These are phyloP conservation scores for Echiichthys vipera DNA, from an alignment of 2,797 vertebrate genomes.

Conservation along the genomic window DNA sequence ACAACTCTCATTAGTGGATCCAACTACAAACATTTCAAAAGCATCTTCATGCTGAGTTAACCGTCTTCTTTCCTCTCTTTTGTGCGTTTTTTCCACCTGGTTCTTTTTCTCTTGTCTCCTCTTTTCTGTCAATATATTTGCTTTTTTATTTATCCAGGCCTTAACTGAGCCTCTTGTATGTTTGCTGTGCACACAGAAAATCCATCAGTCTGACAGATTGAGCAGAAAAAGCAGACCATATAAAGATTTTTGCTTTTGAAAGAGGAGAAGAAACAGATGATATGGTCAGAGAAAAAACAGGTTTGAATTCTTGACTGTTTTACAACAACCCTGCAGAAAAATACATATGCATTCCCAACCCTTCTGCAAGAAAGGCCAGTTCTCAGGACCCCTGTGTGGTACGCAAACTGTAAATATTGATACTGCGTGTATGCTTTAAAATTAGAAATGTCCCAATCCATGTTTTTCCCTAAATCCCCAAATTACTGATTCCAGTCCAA, in stretches of 20 bases:
- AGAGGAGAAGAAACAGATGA: conserved; percentile 34
- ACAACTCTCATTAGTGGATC: conserved; percentile 13
- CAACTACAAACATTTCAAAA: conserved; percentile 46
- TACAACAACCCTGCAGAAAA: conserved; percentile 1
- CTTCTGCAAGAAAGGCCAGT: conserved; percentile 25
- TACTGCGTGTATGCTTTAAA: conserved; percentile 6
- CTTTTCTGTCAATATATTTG: conserved; percentile 45
- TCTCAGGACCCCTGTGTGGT: conserved; percentile 28
- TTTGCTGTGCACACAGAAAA: conserved; percentile 66
- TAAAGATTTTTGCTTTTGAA: too few species aligned
- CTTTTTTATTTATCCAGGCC: conserved; percentile 46
- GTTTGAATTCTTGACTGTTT: conserved; percentile 32
- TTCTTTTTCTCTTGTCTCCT: conserved; percentile 11
- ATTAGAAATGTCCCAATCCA: not conserved
- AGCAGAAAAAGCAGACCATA: conserved; percentile 28
- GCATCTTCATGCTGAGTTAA: conserved; percentile 23
- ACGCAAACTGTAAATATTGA: conserved; percentile 14
- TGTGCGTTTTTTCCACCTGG: conserved; percentile 11
- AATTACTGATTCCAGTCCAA: not conserved
- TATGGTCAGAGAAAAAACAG: conserved; percentile 12
- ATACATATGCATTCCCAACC: conserved; percentile 10
- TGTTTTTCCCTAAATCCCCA: conserved; percentile 6
- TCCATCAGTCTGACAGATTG: conserved; percentile 54
- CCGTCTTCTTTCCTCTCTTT: not conserved
- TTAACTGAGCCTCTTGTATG: conserved; percentile 63